These are phyloP conservation scores for Hofmannophila pseudospretella DNA, from an alignment of 2,888 invertebrate species.

Conservation along the genomic window DNA sequence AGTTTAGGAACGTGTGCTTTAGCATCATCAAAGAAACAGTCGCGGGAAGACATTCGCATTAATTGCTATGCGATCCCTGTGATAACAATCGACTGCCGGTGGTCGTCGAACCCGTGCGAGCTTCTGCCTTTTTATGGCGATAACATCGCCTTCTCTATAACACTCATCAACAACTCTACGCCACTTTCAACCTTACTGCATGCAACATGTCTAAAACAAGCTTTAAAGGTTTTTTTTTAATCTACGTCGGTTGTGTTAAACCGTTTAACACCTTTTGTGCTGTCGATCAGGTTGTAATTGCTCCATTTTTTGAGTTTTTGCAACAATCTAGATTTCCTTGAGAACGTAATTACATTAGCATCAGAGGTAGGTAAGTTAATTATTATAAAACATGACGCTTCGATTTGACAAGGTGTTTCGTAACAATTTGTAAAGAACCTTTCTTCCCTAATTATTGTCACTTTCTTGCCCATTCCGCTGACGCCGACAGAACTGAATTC, in stretches of 20 bases:
- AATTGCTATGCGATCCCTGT: conserved; percentile 51
- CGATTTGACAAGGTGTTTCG: conserved; percentile 19
- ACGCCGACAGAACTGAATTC: conserved; percentile 12
- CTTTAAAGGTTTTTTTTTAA: background rate
- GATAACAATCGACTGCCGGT: conserved; percentile 55
- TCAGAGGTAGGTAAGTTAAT: conserved; percentile 10
- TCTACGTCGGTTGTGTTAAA: conserved; percentile 2
- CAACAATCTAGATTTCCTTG: conserved; percentile 39
- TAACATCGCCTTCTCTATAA: conserved; percentile 29
- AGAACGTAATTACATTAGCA: conserved; percentile 22
- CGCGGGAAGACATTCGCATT: conserved; percentile 48
- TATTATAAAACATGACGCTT: conserved; percentile 26
- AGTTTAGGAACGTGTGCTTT: background rate
- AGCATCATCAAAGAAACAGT: conserved; percentile 4
- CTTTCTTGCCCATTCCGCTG: conserved; percentile 30
- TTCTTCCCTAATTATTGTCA: conserved; percentile 36
- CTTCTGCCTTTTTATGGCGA: conserved; percentile 39
- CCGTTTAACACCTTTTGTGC: conserved; percentile 31
- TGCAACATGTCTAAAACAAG: too few relatives aligned
- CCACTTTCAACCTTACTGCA: conserved; percentile 30
- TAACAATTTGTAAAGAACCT: conserved; percentile 25
- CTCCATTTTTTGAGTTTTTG: conserved; percentile 27
- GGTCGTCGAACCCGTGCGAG: conserved; percentile 61
- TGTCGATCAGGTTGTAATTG: conserved; percentile 26
- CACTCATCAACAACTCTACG: conserved; percentile 13